Evolutionary conservation across 2,113 vertebrate species (phyloP), one percentile per base, ranked within the genome.

Genomic region (Neogobius melanostomus): DNA sequence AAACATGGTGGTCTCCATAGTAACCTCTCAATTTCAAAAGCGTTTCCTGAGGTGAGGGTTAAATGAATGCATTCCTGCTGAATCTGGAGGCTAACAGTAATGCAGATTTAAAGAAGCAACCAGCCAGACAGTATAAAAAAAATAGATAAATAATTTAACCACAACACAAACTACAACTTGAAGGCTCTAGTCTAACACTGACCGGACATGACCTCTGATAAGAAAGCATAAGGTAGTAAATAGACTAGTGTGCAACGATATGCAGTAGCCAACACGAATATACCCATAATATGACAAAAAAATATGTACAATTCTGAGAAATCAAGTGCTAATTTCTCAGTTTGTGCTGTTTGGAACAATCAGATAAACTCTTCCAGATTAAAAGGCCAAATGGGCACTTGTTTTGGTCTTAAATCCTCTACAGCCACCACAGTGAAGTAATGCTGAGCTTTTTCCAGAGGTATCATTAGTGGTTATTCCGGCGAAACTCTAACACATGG

Each of bases 381-480:
- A 63, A 82, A 17, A 64, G 61, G 28, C 48, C 2, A 6, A 10
- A 67, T 67, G 62, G 12, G 6, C 28, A 43, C 71, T 66, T 36
- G 28, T 36, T 36, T 36, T 36, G 28, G 28, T 36, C 28, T 36
- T 36, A 36, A 36, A 36, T 36, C 28, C 4, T 36, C 28, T 36
- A 36, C 28, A 36, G 28, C 28, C 4, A 36, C 28, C 56, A 54
- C 10, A 54, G 46, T 47, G 46, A 47, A 64, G 64, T 77, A 82
- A 89, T 81, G 59, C 82, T 89, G 85, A 82, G 84, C 79, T 42
- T 45, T 59, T 48, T 59, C 21, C n/a, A 63, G 59, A 6, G 43
- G 62, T 66, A 74, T 75, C 61, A 66, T 65, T 64, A 54, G 72
- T 54, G 17, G 63, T 71, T 66, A 51, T 46, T 52, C 47, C 64